Conservation (phyloP, 2,888 invertebrate species). For the Torymus texanus region DNA sequence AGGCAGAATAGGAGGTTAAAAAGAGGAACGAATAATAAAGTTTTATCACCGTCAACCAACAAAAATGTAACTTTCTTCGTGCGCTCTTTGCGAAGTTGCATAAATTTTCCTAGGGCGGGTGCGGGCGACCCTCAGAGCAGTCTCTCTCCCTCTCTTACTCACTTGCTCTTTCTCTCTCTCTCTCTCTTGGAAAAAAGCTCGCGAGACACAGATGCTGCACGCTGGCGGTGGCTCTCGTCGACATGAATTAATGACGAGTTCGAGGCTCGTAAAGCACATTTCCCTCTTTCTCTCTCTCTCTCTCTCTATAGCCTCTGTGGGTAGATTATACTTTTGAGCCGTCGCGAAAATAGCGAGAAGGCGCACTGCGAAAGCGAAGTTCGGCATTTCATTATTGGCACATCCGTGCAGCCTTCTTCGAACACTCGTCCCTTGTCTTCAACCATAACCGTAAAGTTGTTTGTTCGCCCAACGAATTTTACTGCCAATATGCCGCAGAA, state of each 20-base stretch:
- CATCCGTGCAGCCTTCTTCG: slow-evolving; percentile 17
- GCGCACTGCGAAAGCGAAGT: neutral
- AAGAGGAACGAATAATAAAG: slow-evolving; percentile 41
- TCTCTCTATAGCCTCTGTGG: too few relatives aligned
- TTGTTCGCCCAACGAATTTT: slow-evolving; percentile 35
- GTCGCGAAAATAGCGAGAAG: too few relatives aligned
- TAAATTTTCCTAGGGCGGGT: slow-evolving; percentile 17
- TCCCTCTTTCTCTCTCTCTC: too few relatives aligned
- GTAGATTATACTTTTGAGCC: too few relatives aligned
- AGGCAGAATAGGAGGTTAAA: neutral
- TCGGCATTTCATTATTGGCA: slow-evolving; percentile 32
- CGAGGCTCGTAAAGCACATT: slow-evolving; percentile 33
- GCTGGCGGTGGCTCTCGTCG: neutral
- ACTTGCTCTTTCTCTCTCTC: too few relatives aligned
- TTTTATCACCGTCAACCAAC: slow-evolving; percentile 43
- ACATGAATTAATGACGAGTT: slow-evolving; percentile 42
- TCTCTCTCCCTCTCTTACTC: too few relatives aligned
- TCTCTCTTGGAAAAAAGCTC: neutral
- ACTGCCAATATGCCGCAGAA: slow-evolving; percentile 42
- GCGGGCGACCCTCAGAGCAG: too few relatives aligned
- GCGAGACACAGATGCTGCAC: slow-evolving; percentile 29
- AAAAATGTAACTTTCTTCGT: slow-evolving; percentile 41
- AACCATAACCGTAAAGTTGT: slow-evolving; percentile 45
- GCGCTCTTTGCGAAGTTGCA: slow-evolving; percentile 40
- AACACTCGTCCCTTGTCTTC: slow-evolving; percentile 8